Conservation (phyloP, 2,888 invertebrate species). For the Eupeodes latifasciatus region DNA sequence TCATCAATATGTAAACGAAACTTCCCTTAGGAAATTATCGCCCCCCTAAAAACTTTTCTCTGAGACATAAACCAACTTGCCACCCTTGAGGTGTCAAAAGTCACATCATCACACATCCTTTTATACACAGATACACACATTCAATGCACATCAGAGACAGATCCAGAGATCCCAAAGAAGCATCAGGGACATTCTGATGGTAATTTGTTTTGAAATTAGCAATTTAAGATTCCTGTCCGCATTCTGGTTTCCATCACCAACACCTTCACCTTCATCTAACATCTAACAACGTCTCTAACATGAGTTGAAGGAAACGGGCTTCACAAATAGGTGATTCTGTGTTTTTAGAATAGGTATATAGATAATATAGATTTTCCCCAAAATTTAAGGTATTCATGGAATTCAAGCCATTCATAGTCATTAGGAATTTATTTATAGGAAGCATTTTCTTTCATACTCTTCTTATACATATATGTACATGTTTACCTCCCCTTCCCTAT, state of each 20-base stretch:
- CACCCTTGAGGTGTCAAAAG: conserved; percentile 48
- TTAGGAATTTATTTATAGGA: conserved; percentile 64
- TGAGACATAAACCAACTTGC: background rate
- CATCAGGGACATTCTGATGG: conserved; percentile 51
- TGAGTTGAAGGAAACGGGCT: conserved; percentile 6
- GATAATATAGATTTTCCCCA: conserved; percentile 13
- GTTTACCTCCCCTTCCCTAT: background rate
- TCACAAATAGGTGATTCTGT: conserved; percentile 18
- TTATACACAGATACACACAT: conserved; percentile 27
- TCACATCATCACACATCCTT: conserved; percentile 38
- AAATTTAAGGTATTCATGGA: conserved; percentile 60
- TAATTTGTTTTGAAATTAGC: conserved; percentile 71
- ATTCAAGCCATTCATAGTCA: conserved; percentile 65
- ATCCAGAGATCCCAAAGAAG: background rate
- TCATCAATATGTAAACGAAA: conserved; percentile 61
- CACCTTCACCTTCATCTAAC: too few relatives aligned
- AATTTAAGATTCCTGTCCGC: conserved; percentile 62
- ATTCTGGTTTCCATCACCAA: background rate
- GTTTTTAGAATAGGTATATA: background rate
- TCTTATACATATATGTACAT: background rate
- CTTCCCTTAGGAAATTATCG: conserved; percentile 21
- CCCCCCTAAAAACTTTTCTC: background rate
- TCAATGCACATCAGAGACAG: background rate
- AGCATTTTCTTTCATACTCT: background rate
- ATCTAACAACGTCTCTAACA: too few relatives aligned